Percentiles rank a stretch among this genome's conserved stretches.
Conservation (phyloP, 2,888 invertebrate genomes). For the Phaonia tiefii region DNA sequence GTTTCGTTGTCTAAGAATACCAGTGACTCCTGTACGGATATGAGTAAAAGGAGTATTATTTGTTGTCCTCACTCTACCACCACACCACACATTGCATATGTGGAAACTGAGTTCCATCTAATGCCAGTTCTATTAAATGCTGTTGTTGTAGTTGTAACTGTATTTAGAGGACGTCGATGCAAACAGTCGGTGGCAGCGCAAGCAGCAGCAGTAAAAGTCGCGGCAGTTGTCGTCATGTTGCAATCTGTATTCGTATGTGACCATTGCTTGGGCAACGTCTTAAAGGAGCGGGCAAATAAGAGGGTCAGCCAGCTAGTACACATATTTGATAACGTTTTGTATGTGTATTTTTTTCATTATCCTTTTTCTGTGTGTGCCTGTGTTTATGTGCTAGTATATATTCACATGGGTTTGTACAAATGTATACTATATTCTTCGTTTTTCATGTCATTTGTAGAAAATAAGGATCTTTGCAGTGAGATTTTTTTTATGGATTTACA, state of each 20-base stretch:
- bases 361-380: slow-evolving; percentile 48
- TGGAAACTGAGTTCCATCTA: no score
- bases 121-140: no score
- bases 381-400: slow-evolving; percentile 60
- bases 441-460: slow-evolving; percentile 42
- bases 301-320: slow-evolving; percentile 12
- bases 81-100: background rate
- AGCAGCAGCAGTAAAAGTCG: slow-evolving; percentile 46
- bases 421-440: slow-evolving; percentile 26
- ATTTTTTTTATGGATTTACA: slow-evolving; percentile 40
- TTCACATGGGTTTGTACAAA: slow-evolving; percentile 43
- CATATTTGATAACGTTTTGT: slow-evolving; percentile 53
- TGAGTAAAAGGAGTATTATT: slow-evolving; percentile 18
- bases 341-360: background rate
- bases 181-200: background rate
- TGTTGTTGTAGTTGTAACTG: background rate
- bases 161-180: slow-evolving; percentile 3
- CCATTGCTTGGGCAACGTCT: slow-evolving; percentile 60
- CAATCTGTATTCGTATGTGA: slow-evolving; percentile 49
- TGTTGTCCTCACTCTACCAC: no score
- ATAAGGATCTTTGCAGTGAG: slow-evolving; percentile 43
- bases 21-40: background rate
- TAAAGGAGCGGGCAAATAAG: slow-evolving; percentile 37
- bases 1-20: slow-evolving; percentile 55
- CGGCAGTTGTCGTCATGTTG: slow-evolving; percentile 18